A percentile compares a stretch with the other conserved stretches of the same genome.
Evolutionary conservation across 2,113 vertebrate species (phyloP).

Genomic region (Bos taurus): ARS-UCD2.0 NC_037334.1:28479501-28480000

Average conservation of each 20-base stretch:
- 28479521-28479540: neutral
- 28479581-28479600: neutral
- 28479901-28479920: neutral
- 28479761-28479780: neutral
- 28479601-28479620: neutral
- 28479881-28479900: neutral
- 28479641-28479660: neutral
- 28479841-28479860: neutral
- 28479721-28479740: neutral
- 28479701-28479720: neutral
- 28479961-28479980: neutral
- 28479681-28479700: neutral
- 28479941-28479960: neutral
- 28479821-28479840: neutral
- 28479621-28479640: neutral
- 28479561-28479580: neutral
- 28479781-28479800: neutral
- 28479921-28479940: neutral
- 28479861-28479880: neutral
- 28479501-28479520: neutral
- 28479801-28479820: neutral
- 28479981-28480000: neutral
- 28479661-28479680: conserved; percentile 31
- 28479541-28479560: neutral
- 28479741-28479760: neutral